A percentile compares a stretch with the other conserved stretches of the same genome.
phyloP scores from a whole-genome alignment of 2,797 vertebrate genomes.

The Pogoniulus pusillus region DNA sequence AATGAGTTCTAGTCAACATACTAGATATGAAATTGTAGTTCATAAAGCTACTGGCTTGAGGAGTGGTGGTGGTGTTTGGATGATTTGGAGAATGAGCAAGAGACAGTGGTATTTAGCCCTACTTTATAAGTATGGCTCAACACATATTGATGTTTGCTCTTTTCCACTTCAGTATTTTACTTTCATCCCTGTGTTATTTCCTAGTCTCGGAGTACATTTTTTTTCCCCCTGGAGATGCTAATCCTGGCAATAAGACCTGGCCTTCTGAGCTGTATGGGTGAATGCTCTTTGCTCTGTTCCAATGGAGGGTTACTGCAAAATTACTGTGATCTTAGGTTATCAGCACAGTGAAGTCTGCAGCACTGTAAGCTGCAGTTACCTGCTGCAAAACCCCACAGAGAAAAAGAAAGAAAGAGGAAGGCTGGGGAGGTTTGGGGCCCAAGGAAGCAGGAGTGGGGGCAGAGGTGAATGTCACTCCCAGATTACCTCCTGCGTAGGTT shows the following conservation, averaged over 20 bases:
- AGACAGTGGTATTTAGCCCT: not conserved
- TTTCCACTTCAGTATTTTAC: not conserved
- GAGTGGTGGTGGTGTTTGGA: not conserved
- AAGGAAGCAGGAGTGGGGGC: not conserved
- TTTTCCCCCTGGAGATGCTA: not conserved
- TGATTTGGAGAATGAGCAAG: not conserved
- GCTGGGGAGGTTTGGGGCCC: fast-evolving
- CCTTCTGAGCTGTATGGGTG: not conserved
- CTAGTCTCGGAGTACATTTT: not conserved
- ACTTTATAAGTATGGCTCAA: not conserved
- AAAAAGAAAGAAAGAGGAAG: not conserved
- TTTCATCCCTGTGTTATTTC: slow-evolving; percentile 2
- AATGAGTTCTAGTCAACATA: not conserved
- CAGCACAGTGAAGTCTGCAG: not conserved
- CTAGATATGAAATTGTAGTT: not conserved
- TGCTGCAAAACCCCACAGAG: not conserved
- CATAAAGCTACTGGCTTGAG: not conserved
- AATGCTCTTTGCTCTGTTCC: not conserved
- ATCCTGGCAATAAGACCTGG: not conserved
- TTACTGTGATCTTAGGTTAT: not conserved
- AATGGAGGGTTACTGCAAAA: not conserved
- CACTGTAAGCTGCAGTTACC: not conserved
- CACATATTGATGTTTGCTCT: not conserved
- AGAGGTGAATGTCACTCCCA: not conserved
- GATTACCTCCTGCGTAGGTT: not conserved